A percentile compares a stretch with the other conserved stretches of the same genome.
Conservation (phyloP, 2,113 vertebrate genomes). For the Cricetomys ansorgei region DNA sequence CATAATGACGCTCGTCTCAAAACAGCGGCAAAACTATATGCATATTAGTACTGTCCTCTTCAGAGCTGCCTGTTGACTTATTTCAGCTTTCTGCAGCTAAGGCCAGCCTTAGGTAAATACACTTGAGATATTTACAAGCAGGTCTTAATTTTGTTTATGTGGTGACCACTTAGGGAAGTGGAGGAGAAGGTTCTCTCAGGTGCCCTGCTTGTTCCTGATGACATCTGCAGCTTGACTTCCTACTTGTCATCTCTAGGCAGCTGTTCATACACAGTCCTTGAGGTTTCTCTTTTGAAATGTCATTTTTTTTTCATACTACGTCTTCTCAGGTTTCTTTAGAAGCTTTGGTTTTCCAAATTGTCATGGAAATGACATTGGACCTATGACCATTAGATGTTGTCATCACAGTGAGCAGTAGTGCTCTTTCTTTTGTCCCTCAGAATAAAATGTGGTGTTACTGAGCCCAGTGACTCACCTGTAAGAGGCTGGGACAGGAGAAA, state of each 20-base stretch:
- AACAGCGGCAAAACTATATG: neutral
- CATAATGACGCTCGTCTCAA: neutral
- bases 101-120: neutral
- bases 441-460: neutral
- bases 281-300: slow-evolving; percentile 23
- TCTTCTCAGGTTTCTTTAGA: neutral
- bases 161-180: neutral
- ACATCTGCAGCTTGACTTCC: neutral
- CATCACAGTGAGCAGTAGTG: neutral
- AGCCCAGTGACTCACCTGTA: neutral
- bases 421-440: neutral
- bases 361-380: neutral
- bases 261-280: neutral
- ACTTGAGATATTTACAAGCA: neutral
- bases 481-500: neutral
- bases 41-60: neutral
- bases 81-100: neutral
- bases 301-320: neutral
- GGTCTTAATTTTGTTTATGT: neutral
- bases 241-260: neutral
- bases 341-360: neutral
- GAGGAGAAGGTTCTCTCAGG: neutral
- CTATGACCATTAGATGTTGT: neutral
- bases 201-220: neutral
- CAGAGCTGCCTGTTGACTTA: neutral